These are phyloP conservation scores for Morelia viridis DNA, from an alignment of 2,797 vertebrate species.

Conservation along the genomic window DNA sequence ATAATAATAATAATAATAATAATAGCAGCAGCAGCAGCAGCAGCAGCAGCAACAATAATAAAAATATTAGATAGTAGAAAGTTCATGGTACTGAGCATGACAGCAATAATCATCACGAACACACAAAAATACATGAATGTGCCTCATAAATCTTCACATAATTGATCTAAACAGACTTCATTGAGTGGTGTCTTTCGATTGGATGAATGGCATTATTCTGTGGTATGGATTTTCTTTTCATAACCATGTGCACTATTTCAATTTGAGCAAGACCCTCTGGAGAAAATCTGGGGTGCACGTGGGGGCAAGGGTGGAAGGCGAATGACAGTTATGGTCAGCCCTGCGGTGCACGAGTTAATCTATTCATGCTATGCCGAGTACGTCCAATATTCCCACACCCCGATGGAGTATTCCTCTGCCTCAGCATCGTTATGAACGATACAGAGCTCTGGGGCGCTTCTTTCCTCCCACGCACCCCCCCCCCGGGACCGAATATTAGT, in stretches of 20 bases:
- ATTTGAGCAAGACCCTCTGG: not conserved
- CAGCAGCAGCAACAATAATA: not conserved
- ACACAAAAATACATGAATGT: not conserved
- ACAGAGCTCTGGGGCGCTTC: not conserved
- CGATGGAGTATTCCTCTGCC: not conserved
- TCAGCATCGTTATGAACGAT: not conserved
- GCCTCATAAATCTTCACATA: not conserved
- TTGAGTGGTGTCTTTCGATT: not conserved
- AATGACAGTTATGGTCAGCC: not conserved
- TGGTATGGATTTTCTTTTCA: not conserved
- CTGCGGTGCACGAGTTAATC: not conserved
- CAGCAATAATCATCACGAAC: not conserved
- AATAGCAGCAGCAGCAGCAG: not conserved
- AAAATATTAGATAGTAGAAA: not conserved
- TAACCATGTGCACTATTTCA: not conserved
- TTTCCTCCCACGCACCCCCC: not conserved
- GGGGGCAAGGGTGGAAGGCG: not conserved
- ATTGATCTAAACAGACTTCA: not conserved
- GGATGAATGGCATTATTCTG: not conserved
- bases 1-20: not conserved
- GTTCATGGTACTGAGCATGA: not conserved
- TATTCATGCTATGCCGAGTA: not conserved
- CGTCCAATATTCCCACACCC: not conserved
- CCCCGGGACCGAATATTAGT: not conserved
- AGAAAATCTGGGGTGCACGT: not conserved